Conservation (phyloP, 53 echinoderm and acorn worm genomes). For the Zoroaster sp. region DNA sequence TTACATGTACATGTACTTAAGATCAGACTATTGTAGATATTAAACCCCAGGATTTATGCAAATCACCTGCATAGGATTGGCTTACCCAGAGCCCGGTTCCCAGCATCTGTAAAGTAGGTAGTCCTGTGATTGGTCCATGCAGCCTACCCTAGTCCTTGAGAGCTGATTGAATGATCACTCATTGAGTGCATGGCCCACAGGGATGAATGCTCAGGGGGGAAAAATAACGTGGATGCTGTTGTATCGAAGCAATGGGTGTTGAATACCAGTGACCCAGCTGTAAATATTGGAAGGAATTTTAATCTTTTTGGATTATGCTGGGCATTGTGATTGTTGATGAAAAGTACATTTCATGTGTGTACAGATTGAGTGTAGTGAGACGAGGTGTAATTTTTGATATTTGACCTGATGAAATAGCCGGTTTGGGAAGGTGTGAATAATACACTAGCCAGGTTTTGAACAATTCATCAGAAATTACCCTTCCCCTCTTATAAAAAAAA, state of each 20-base stretch:
- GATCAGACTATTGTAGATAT: no score
- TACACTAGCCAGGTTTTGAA: no score
- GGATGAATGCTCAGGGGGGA: neutral
- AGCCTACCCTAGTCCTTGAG: neutral
- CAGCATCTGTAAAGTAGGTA: neutral
- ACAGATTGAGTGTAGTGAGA: no score
- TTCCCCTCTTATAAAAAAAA: no score
- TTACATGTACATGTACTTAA: no score
- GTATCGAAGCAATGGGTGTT: neutral
- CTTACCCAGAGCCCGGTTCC: neutral
- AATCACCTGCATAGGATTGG: neutral
- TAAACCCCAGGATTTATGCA: neutral
- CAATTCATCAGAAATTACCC: no score
- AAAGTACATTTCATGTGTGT: neutral
- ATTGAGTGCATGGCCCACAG: neutral
- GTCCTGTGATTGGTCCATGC: neutral
- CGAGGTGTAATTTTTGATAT: no score
- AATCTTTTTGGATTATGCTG: neutral
- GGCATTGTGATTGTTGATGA: neutral
- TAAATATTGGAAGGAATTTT: neutral
- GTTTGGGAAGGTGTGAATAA: no score
- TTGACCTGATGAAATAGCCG: no score
- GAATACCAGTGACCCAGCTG: neutral
- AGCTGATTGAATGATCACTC: slow-evolving; percentile 22
- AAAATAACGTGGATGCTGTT: neutral